Conservation (phyloP, 2,888 invertebrate species). For the Microctonus hyperodae region DNA sequence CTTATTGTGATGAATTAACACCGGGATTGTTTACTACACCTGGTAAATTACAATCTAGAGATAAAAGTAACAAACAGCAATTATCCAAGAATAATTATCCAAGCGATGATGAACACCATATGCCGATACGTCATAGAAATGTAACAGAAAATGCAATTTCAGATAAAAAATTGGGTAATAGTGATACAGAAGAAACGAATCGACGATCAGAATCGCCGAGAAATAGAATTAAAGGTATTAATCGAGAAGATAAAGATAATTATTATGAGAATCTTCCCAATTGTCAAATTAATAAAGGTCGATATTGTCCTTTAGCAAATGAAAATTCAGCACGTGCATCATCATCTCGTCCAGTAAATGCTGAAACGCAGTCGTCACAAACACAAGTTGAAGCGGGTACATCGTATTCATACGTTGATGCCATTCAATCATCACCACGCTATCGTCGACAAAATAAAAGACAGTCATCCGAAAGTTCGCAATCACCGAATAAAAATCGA, state of each 20-base stretch:
- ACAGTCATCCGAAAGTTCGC: background rate
- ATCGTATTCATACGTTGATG: conserved; percentile 12
- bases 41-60: background rate
- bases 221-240: background rate
- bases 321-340: background rate
- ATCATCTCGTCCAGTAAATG: background rate
- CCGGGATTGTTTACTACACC: conserved; percentile 11
- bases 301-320: background rate
- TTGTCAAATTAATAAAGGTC: background rate
- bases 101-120: background rate
- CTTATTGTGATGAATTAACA: background rate
- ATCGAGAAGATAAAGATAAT: conserved; percentile 5
- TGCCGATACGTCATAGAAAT: background rate
- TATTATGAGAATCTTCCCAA: background rate
- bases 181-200: background rate
- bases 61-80: background rate
- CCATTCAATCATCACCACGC: background rate
- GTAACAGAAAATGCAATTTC: background rate
- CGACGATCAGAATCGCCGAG: background rate
- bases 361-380: conserved; percentile 13
- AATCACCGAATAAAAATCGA: background rate
- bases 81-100: background rate
- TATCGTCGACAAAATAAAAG: background rate
- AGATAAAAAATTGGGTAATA: background rate
- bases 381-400: conserved; percentile 14